Conservation (phyloP, 1,140 invertebrate species). For the Drosophila jambulina region DNA sequence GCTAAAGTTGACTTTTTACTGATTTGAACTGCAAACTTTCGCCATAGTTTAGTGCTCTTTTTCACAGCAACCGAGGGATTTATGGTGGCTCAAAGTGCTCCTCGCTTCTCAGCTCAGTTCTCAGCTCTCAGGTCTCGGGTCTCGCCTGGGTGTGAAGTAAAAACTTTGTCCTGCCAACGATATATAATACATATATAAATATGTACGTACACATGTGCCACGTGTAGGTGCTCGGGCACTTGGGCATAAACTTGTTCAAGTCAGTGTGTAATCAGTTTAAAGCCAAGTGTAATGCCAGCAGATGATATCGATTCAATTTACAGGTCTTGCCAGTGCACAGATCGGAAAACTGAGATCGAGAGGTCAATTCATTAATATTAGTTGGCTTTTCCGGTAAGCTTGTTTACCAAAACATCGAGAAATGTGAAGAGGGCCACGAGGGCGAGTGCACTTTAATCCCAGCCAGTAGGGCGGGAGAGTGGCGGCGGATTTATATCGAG, state of each 20-base stretch:
- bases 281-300: conserved; percentile 61
- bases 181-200: conserved; percentile 8
- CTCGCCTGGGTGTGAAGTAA: conserved; percentile 52
- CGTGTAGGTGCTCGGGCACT: conserved; percentile 43
- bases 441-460: conserved; percentile 23
- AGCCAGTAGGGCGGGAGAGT: neutral
- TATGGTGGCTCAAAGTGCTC: conserved; percentile 64
- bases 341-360: conserved; percentile 14
- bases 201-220: conserved; percentile 13
- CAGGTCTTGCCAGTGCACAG: neutral
- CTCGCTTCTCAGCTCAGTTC: conserved; percentile 37
- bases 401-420: conserved; percentile 11
- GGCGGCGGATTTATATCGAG: conserved; percentile 27
- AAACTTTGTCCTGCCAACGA: conserved; percentile 59
- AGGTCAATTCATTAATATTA: conserved; percentile 43
- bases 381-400: conserved; percentile 17
- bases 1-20: conserved; percentile 51
- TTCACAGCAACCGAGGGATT: conserved; percentile 48
- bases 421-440: neutral
- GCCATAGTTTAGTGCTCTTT: conserved; percentile 52
- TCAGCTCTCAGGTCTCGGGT: conserved; percentile 23
- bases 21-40: conserved; percentile 56
- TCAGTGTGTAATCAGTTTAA: conserved; percentile 68
- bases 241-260: conserved; percentile 37
- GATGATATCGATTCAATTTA: conserved; percentile 63